A percentile compares a stretch with the other conserved stretches of the same genome.
Conservation (phyloP, 2,888 invertebrate species). For the Cancer borealis region DNA sequence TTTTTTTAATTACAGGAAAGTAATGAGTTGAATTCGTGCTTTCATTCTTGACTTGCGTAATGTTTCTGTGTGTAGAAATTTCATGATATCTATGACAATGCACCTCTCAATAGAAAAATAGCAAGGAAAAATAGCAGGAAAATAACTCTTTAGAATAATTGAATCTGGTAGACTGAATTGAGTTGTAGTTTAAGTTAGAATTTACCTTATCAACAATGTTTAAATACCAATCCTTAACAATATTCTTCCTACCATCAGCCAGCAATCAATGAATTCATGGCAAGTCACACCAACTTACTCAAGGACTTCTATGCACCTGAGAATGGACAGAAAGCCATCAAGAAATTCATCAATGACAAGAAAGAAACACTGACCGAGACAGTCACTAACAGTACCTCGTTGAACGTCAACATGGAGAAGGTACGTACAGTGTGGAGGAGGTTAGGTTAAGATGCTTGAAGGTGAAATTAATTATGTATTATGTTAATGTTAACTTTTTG, state of each 20-base stretch:
- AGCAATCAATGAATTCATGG: constrained; percentile 35
- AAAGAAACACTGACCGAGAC: background rate
- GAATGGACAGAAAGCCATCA: constrained; percentile 26
- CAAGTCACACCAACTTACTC: background rate
- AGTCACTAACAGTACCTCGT: background rate
- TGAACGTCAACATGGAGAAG: constrained; percentile 58
- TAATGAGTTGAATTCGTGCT: too few species aligned
- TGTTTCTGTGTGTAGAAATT: too few species aligned
- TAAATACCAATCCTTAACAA: background rate
- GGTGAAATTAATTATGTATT: too few species aligned
- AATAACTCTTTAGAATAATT: too few species aligned
- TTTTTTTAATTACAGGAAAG: too few species aligned
- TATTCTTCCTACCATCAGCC: background rate
- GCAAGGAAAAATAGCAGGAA: too few species aligned
- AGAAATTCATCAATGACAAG: background rate
- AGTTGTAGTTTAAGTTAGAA: too few species aligned
- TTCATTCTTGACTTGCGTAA: too few species aligned
- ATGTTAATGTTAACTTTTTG: background rate
- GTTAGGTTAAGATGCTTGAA: background rate
- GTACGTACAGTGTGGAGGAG: background rate
- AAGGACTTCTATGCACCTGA: constrained; percentile 55
- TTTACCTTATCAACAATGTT: background rate
- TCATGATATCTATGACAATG: too few species aligned
- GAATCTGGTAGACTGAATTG: too few species aligned
- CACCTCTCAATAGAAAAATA: too few species aligned